Evolutionary conservation across 2,888 invertebrate genomes (phyloP).

Genomic region (Cepaea hortensis): DNA sequence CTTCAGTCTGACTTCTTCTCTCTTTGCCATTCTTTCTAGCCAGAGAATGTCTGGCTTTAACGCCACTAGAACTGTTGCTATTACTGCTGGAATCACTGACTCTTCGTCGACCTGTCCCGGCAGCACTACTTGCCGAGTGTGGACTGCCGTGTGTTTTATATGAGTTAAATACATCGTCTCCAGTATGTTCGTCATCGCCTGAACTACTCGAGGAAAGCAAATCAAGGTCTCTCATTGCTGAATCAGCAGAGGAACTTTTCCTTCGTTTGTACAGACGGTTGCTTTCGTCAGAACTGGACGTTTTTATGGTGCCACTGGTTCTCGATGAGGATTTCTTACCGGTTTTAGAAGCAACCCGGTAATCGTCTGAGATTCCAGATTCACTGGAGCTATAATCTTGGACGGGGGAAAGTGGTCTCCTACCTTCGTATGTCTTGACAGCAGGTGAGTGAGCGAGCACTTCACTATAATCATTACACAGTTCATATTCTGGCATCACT

Average conservation of each 20-base stretch:
- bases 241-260: conserved; percentile 53
- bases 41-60: not conserved
- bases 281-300: conserved; percentile 51
- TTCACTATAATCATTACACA: not conserved
- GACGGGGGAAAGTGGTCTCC: conserved; percentile 44
- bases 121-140: not conserved
- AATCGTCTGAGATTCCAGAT: conserved; percentile 54
- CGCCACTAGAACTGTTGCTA: not conserved
- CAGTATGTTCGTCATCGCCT: conserved; percentile 21
- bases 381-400: conserved; percentile 56
- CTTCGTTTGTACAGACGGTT: conserved; percentile 37
- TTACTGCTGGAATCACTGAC: conserved; percentile 28
- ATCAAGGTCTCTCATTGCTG: conserved; percentile 53
- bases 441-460: not conserved
- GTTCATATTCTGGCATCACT: not conserved
- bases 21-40: not conserved
- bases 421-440: not conserved
- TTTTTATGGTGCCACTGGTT: not conserved
- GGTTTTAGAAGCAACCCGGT: conserved; percentile 15
- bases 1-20: not conserved
- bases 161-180: not conserved
- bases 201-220: conserved; percentile 51
- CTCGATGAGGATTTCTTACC: conserved; percentile 22
- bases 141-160: not conserved
- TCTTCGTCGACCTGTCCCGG: not conserved